These are phyloP conservation scores for Centropus bengalensis DNA, from an alignment of 2,113 vertebrate species.

Conservation along the genomic window DNA sequence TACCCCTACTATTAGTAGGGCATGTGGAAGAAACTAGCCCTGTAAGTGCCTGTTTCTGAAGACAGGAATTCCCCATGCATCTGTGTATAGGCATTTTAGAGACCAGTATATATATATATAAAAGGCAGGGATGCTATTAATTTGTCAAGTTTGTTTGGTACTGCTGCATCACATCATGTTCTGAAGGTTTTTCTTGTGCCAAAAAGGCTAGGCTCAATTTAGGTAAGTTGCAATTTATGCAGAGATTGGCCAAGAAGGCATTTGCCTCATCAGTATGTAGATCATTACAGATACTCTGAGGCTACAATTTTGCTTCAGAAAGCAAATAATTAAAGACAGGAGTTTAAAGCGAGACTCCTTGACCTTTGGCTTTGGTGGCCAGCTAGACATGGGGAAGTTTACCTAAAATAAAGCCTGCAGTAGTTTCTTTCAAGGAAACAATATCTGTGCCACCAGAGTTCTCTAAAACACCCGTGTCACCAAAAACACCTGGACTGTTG, in stretches of 20 bases:
- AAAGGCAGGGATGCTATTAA: not conserved
- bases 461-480: not conserved
- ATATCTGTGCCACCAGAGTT: not conserved
- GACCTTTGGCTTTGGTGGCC: not conserved
- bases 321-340: not conserved
- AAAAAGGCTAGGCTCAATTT: not conserved
- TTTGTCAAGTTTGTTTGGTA: not conserved
- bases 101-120: not conserved
- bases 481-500: not conserved
- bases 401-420: not conserved
- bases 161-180: not conserved
- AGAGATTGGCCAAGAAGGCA: not conserved
- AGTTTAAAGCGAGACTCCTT: not conserved
- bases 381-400: not conserved
- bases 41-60: not conserved
- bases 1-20: not conserved
- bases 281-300: not conserved
- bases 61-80: not conserved
- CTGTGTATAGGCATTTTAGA: not conserved
- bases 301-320: not conserved
- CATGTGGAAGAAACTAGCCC: not conserved
- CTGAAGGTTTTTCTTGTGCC: not conserved
- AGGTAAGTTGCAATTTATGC: not conserved
- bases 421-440: not conserved
- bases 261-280: not conserved